Base-by-base conservation (phyloP, 92 coral and sea anemone species). In the Zoanthus gigantus region DNA sequence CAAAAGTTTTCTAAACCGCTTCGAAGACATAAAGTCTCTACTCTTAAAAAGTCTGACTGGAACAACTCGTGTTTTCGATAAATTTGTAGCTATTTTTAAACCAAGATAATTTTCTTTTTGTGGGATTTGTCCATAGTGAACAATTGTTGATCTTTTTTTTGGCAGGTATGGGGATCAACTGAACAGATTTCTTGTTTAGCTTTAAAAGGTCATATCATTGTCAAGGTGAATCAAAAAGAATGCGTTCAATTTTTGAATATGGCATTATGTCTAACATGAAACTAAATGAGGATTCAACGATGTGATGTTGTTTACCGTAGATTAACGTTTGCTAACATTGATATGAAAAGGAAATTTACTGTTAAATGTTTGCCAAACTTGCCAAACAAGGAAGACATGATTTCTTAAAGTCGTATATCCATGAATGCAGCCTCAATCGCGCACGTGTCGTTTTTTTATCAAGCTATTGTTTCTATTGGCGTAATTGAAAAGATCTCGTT, bases 121-220 rank as follows among this genome's bases (percentile, higher is more conserved):
- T 30, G 31, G 60, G 45, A 46, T 48, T 81, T 81, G 44, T 68
- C 66, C 46, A 81, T 14, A 6, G 23, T n/a, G 74, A 81, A 31
- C 85, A 65, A 58, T 60, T 37, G 63, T 67, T 81, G 63, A 81
- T 81, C 85, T 66, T 17, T 44, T 23, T 15, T 18, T 81, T 66
- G 42, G 23, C 85, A 23, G 75, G 85, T 81, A 81, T 57, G 74
- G 13, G 66, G 85, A 81, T 81, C 85, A 81, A 81, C 65, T 81
- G 75, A 81, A 52, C 85, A 66, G 56, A 81, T 67, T 30, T 8
- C 34, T 79, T 65, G 23, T 45, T 67, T 15, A 4, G 31, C 84
- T 16, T 81, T 58, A 66, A 46, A 81, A 66, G 85, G 85, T 81
- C 85, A 66, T 81, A 75, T 45, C 75, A 81, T 81, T 63, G 60